These are phyloP conservation scores for Caenorhabditis briggsae DNA, from an alignment of 1,140 invertebrate genomes.

Conservation along the genomic window DNA sequence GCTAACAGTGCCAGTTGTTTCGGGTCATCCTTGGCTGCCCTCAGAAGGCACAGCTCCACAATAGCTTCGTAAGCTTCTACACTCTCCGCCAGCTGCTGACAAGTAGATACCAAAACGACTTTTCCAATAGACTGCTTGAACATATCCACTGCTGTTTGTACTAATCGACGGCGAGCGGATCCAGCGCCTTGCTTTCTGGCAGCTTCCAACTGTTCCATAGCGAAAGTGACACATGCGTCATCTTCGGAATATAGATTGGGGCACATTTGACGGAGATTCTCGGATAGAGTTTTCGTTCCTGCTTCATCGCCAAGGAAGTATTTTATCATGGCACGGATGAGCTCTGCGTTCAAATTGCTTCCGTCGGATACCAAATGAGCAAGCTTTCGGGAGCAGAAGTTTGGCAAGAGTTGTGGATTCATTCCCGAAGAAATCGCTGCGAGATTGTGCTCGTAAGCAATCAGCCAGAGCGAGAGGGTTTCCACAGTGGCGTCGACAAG, in stretches of 20 bases:
- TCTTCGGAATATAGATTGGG: constrained; percentile 92
- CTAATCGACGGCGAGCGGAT: constrained; percentile 6
- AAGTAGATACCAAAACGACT: constrained; percentile 25
- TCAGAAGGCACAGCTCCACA: constrained; percentile 88
- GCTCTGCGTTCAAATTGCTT: constrained; percentile 21
- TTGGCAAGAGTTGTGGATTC: constrained; percentile 22
- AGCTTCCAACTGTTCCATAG: constrained; percentile 56
- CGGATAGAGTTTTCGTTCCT: constrained; percentile 90
- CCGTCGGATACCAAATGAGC: constrained; percentile 38
- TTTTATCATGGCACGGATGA: constrained; percentile 57
- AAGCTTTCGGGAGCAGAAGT: constrained; percentile 9
- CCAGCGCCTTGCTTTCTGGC: background rate
- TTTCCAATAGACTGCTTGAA: constrained; percentile 60
- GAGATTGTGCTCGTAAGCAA: constrained; percentile 92
- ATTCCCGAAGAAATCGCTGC: constrained; percentile 83
- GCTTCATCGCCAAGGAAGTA: constrained; percentile 93
- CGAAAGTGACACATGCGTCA: constrained; percentile 86
- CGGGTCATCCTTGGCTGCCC: constrained; percentile 88
- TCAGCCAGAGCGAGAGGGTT: constrained; percentile 92
- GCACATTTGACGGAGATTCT: constrained; percentile 89
- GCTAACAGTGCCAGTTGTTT: constrained; percentile 89
- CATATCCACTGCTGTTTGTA: constrained; percentile 49
- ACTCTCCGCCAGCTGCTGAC: constrained; percentile 56
- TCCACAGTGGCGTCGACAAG: constrained; percentile 85
- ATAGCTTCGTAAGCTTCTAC: constrained; percentile 84